Conservation (phyloP, 2,888 invertebrate species). For the Poecilus cupreus region DNA sequence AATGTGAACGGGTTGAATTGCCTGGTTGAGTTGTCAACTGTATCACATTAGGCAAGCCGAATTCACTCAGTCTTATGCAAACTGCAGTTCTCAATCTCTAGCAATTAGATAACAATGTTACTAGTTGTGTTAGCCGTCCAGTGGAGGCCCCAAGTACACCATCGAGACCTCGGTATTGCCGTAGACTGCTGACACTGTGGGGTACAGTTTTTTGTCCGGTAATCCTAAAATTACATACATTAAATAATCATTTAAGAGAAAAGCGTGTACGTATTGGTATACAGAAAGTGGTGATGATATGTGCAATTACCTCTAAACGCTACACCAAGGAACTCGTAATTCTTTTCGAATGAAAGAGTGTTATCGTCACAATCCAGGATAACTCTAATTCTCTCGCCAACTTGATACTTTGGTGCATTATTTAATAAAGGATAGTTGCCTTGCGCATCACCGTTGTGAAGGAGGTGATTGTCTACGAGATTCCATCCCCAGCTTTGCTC, state of each 20-base stretch:
- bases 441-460: slow-evolving; percentile 97
- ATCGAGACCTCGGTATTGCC: slow-evolving; percentile 99
- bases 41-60: slow-evolving; percentile 57
- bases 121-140: slow-evolving; percentile 87
- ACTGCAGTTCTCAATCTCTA: slow-evolving; percentile 38
- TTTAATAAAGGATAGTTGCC: slow-evolving; percentile 95
- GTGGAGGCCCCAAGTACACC: slow-evolving; percentile 97
- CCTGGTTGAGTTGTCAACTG: slow-evolving; percentile 44
- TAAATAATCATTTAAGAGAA: slow-evolving; percentile 6
- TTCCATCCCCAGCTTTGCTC: slow-evolving; percentile 99
- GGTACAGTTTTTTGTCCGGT: slow-evolving; percentile 94
- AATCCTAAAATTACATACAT: slow-evolving; percentile 78
- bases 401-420: slow-evolving; percentile 98
- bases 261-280: slow-evolving; percentile 1
- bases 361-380: slow-evolving; percentile 98
- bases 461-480: slow-evolving; percentile 96
- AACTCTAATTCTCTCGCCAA: slow-evolving; percentile 97
- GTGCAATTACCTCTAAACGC: slow-evolving; percentile 88
- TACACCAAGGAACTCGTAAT: slow-evolving; percentile 98
- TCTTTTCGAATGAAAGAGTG: slow-evolving; percentile 97
- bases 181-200: slow-evolving; percentile 98
- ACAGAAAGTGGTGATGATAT: not conserved
- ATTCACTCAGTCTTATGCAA: slow-evolving; percentile 44
- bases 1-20: slow-evolving; percentile 34
- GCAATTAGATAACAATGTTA: slow-evolving; percentile 40